These are phyloP conservation scores for Pseudococcus longispinus DNA, from an alignment of 2,888 invertebrate species.

Conservation along the genomic window DNA sequence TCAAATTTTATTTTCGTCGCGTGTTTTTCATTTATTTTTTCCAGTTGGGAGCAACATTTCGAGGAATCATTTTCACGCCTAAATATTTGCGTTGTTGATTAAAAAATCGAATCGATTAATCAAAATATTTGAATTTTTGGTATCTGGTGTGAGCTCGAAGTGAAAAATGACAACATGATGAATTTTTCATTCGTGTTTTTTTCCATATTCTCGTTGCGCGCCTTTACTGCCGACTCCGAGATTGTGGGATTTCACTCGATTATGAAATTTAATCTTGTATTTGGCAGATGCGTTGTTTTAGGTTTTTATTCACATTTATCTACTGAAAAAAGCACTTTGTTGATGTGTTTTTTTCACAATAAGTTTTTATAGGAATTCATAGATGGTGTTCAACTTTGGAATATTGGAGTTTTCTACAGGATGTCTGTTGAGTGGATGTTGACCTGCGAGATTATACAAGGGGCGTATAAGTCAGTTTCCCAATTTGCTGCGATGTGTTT, in stretches of 20 bases:
- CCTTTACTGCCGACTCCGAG: neutral
- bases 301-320: neutral
- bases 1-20: neutral
- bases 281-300: neutral
- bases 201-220: neutral
- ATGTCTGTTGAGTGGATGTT: too few species aligned
- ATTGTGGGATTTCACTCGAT: neutral
- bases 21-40: neutral
- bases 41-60: neutral
- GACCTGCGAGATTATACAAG: too few species aligned
- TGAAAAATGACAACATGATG: neutral
- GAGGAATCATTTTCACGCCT: neutral
- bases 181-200: neutral
- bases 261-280: neutral
- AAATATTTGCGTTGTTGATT: neutral
- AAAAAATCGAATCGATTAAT: neutral
- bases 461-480: too few species aligned
- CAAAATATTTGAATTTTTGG: conserved; percentile 1
- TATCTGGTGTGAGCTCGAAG: neutral
- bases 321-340: neutral
- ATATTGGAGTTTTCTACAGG: too few species aligned
- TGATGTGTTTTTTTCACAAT: neutral
- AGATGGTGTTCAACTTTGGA: too few species aligned
- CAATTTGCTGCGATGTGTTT: too few species aligned
- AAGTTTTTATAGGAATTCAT: too few species aligned